Evolutionary conservation across 37 sponge, comb jelly and placozoan species (phyloP).

Genomic region (Spongilla lacustris): DNA sequence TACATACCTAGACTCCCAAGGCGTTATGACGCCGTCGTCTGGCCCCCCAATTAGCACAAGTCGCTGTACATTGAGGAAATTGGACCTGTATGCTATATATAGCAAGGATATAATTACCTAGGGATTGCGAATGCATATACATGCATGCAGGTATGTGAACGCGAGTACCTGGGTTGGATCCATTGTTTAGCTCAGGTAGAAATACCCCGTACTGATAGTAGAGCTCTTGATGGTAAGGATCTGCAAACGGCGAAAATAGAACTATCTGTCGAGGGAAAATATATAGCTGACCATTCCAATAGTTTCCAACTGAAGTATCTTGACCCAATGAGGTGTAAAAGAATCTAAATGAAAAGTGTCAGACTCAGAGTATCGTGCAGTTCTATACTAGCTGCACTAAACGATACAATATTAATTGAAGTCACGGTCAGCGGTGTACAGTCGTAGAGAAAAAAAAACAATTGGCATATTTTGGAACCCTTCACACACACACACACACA

Average conservation of each 20-base stretch:
- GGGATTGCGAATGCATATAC: background rate
- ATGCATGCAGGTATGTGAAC: background rate
- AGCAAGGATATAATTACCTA: background rate
- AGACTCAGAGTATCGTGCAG: background rate
- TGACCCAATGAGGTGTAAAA: constrained; percentile 63
- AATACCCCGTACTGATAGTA: constrained; percentile 55
- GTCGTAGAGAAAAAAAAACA: no score
- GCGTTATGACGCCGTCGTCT: constrained; percentile 95
- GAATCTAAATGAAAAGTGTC: constrained; percentile 15
- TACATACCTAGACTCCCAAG: constrained; percentile 96
- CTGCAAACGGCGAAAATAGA: background rate
- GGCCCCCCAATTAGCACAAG: constrained; percentile 89
- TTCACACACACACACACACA: no score
- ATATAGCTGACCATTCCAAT: constrained; percentile 72
- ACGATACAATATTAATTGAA: no score
- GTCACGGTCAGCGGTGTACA: no score
- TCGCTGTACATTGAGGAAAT: constrained; percentile 70
- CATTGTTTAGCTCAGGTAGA: constrained; percentile 52
- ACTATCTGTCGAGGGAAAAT: background rate
- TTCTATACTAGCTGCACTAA: background rate
- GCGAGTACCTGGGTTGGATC: constrained; percentile 20
- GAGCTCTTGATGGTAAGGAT: constrained; percentile 61
- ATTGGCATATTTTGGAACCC: no score
- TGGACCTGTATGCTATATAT: constrained; percentile 41
- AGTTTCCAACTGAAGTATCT: constrained; percentile 57